Evolutionary conservation across 2,797 vertebrate species (phyloP).

Genomic region (Neomorphus geoffroyi): DNA sequence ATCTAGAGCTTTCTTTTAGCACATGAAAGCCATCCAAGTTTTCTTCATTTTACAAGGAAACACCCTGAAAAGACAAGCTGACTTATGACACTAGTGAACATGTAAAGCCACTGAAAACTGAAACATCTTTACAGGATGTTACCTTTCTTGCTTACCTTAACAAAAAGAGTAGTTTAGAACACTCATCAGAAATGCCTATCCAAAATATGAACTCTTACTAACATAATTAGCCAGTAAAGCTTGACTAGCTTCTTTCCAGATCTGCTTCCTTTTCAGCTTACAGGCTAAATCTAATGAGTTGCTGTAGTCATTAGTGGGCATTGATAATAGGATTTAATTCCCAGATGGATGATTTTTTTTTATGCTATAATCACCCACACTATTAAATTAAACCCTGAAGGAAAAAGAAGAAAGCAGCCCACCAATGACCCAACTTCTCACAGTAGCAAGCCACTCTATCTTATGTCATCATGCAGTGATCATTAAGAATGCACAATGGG

Average conservation of each 20-base stretch:
- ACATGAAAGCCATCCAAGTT: neutral
- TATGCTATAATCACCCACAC: neutral
- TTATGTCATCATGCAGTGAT: neutral
- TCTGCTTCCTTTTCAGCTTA: neutral
- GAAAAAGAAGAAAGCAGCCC: neutral
- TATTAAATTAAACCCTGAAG: neutral
- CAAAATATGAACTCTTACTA: neutral
- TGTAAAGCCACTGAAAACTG: neutral
- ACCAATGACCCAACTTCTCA: neutral
- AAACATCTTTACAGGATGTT: neutral
- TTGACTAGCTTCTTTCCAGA: neutral
- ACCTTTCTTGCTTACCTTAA: neutral
- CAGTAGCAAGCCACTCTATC: neutral
- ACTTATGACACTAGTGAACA: neutral
- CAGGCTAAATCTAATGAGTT: neutral
- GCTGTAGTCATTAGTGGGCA: neutral
- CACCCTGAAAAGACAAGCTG: neutral
- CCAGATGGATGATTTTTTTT: neutral
- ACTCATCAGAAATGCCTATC: neutral
- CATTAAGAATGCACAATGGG: neutral
- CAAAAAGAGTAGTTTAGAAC: neutral
- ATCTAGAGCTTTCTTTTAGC: neutral
- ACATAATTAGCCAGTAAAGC: neutral
- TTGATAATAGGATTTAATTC: neutral
- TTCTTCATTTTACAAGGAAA: neutral